Conservation (phyloP, 2,113 vertebrate genomes). For the Beaufortia kweichowensis region DNA sequence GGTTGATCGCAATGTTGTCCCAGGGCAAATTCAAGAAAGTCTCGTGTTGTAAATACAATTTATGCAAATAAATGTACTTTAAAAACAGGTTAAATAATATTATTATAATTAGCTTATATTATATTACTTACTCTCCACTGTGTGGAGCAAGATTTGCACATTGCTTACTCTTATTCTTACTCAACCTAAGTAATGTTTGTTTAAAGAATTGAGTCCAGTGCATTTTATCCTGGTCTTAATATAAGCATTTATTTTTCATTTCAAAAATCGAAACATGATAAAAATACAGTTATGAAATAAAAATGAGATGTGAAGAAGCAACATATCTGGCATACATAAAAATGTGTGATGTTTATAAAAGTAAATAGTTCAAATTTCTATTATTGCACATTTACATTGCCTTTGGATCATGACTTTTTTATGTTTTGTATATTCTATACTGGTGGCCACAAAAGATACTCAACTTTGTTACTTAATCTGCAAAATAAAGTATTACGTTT, state of each 20-base stretch:
- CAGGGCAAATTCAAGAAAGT: no score
- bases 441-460: slow-evolving; percentile 10
- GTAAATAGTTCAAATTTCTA: background rate
- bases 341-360: background rate
- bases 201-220: background rate
- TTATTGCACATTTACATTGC: slow-evolving; percentile 28
- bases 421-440: slow-evolving; percentile 17
- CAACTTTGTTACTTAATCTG: slow-evolving; percentile 18
- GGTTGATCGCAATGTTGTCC: no score
- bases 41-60: background rate
- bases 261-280: background rate
- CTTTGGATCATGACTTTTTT: background rate
- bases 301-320: background rate
- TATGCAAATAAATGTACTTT: background rate
- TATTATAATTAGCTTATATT: slow-evolving; percentile 1
- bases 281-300: background rate
- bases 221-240: background rate
- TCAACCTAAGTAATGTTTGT: background rate
- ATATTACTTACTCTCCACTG: slow-evolving; percentile 23
- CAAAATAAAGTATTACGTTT: slow-evolving; percentile 42
- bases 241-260: background rate
- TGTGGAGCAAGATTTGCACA: slow-evolving; percentile 32
- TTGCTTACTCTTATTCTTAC: background rate
- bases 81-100: slow-evolving; percentile 6
- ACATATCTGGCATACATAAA: background rate